These are phyloP conservation scores for Lagria hirta DNA, from an alignment of 2,888 invertebrate genomes.

Conservation along the genomic window DNA sequence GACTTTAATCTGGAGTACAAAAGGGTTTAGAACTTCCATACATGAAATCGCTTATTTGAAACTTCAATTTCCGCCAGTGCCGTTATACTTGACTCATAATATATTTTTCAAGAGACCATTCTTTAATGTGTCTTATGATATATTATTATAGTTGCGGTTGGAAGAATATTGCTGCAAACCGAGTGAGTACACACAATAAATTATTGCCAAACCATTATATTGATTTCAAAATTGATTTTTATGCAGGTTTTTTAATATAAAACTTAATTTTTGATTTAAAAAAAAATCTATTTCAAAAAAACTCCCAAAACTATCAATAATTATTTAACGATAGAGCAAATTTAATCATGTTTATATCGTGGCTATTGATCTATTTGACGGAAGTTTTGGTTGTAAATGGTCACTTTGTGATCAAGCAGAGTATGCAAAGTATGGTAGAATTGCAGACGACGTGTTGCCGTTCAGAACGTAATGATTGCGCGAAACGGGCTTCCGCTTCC, in stretches of 20 bases:
- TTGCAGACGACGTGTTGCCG: constrained; percentile 30
- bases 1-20: too few relatives aligned
- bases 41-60: constrained; percentile 3
- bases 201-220: too few relatives aligned
- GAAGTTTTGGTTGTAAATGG: constrained; percentile 14
- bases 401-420: constrained; percentile 18
- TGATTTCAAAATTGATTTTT: too few relatives aligned
- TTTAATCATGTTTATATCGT: constrained; percentile 14
- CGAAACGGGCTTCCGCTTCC: constrained; percentile 38
- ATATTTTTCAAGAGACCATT: constrained; percentile 5
- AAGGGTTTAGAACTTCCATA: too few relatives aligned
- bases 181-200: too few relatives aligned
- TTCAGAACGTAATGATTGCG: constrained; percentile 35
- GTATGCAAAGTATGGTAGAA: constrained; percentile 30
- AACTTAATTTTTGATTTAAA: too few relatives aligned
- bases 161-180: constrained; percentile 4
- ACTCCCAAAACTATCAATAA: too few relatives aligned
- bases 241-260: too few relatives aligned
- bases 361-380: constrained; percentile 10
- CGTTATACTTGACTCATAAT: constrained; percentile 4
- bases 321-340: too few relatives aligned
- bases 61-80: constrained; percentile 4
- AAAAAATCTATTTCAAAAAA: too few relatives aligned
- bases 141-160: constrained; percentile 6
- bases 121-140: constrained; percentile 5